Evolutionary conservation across 2,797 vertebrate genomes (phyloP), one percentile per base, ranked within the genome.

Genomic region (Apogon hyalosoma): DNA sequence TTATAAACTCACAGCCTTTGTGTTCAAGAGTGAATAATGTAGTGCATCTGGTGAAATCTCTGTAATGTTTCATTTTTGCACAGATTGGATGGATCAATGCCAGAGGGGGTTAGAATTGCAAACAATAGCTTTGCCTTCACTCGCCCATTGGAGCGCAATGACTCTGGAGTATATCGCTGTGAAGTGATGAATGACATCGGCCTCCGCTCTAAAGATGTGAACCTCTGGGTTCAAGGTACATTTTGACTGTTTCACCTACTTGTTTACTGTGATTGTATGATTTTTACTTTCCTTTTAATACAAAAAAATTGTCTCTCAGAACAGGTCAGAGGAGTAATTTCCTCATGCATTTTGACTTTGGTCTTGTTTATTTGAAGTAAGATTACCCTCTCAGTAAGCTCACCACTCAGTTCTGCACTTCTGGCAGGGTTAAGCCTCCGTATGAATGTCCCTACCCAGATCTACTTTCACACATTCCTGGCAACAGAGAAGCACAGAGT

Each of bases 161-260:
- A 98, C 90, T 97, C 95, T n/a, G 98, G 97, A 54, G 93, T 95
- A 67, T 99, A 98, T 1, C 80, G 96, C 77, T 99, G 98, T 79
- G 96, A 96, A 79, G 98, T 96, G 85, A 92, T 87, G 16, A 99
- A 99, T 81, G 91, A 95, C 33, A 92, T 99, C 33, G 96, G 96
- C 60, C 90, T 93, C 58, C 82, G 93, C 84, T 90, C 92, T 93
- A 88, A 95, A 92, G 92, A 96, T 87, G 91, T 97, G 86, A 92
- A 92, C 50, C 78, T 99, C 88, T 95, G 95, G 88, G 95, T 99
- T 77, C 87, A 94, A 93, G 97, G 98, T 99, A 91, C 3, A 8
- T 60, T 63, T 42, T 38, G 11, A 66, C 16, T 42, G 28, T 48
- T 43, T 45, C 18, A 14, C 58, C 47, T 45, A 38, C 4, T 71